Evolutionary conservation across 2,113 vertebrate genomes (phyloP).

Genomic region (Muntiacus muntjak): DNA sequence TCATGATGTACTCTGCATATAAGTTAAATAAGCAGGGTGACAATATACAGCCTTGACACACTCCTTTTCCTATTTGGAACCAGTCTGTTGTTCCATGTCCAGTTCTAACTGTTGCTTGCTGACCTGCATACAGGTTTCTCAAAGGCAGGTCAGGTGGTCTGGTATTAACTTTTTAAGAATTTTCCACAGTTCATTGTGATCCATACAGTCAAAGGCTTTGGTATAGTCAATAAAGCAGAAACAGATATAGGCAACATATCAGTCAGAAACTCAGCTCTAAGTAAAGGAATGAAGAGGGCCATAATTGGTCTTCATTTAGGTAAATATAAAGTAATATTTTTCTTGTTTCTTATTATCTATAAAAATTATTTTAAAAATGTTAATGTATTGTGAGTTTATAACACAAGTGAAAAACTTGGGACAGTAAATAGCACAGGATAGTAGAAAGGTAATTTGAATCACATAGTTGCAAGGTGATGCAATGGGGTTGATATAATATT

Average conservation of each 20-base stretch:
- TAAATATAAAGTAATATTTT: neutral
- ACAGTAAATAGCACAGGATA: neutral
- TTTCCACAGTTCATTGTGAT: neutral
- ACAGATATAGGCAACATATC: neutral
- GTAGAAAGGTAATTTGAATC: neutral
- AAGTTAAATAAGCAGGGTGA: neutral
- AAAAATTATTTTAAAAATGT: neutral
- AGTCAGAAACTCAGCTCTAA: neutral
- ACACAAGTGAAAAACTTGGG: neutral
- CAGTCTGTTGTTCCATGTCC: neutral
- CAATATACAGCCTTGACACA: neutral
- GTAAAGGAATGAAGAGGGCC: neutral
- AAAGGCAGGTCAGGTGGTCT: neutral
- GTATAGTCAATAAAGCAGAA: neutral
- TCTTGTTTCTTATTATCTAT: neutral
- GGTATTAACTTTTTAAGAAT: neutral
- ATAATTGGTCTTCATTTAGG: neutral
- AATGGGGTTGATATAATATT: neutral
- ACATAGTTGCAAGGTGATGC: neutral
- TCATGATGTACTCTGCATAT: neutral
- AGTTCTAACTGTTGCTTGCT: neutral
- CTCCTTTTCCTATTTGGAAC: neutral
- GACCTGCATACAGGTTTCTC: neutral
- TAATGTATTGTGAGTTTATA: neutral
- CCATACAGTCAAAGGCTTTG: neutral